phyloP scores from a whole-genome alignment of 2,797 vertebrate genomes.

The Lithobates sylvaticus region DNA sequence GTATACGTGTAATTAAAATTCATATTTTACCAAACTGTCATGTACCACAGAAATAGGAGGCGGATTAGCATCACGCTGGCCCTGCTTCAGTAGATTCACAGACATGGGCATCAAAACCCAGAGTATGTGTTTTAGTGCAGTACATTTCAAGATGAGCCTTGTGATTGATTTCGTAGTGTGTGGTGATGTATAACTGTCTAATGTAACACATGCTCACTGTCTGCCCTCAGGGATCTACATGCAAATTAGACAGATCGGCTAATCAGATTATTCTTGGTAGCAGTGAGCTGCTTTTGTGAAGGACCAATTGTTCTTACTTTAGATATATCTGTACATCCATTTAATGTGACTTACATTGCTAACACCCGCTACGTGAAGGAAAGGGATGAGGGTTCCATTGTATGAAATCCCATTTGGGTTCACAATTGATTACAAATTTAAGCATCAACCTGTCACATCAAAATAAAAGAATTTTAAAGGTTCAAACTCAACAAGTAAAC shows the following conservation, averaged over 20 bases:
- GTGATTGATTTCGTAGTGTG: slow-evolving; percentile 63
- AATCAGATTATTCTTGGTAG: slow-evolving; percentile 61
- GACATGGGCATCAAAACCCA: slow-evolving; percentile 40
- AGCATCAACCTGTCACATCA: slow-evolving; percentile 13
- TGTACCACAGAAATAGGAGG: slow-evolving; percentile 16
- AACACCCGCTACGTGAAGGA: slow-evolving; percentile 9
- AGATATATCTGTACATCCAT: slow-evolving; percentile 46
- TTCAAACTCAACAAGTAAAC: slow-evolving; percentile 27
- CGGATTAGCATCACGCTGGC: slow-evolving; percentile 31
- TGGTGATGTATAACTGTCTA: slow-evolving; percentile 64
- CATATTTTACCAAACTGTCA: slow-evolving; percentile 50
- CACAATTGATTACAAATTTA: slow-evolving; percentile 16
- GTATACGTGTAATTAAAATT: slow-evolving; percentile 49
- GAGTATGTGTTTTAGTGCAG: slow-evolving; percentile 41
- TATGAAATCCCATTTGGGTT: slow-evolving; percentile 23
- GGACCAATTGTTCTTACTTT: slow-evolving; percentile 44
- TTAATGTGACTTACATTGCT: slow-evolving; percentile 39
- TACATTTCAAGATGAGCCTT: slow-evolving; percentile 47
- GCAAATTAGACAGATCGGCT: slow-evolving; percentile 63
- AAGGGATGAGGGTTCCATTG: background rate
- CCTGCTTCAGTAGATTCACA: slow-evolving; percentile 52
- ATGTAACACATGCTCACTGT: slow-evolving; percentile 63
- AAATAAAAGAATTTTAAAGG: background rate
- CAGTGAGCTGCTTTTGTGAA: slow-evolving; percentile 55
- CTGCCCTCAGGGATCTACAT: slow-evolving; percentile 61